phyloP scores from a whole-genome alignment of 2,888 invertebrate species.

The Drosophila mimetica region DNA sequence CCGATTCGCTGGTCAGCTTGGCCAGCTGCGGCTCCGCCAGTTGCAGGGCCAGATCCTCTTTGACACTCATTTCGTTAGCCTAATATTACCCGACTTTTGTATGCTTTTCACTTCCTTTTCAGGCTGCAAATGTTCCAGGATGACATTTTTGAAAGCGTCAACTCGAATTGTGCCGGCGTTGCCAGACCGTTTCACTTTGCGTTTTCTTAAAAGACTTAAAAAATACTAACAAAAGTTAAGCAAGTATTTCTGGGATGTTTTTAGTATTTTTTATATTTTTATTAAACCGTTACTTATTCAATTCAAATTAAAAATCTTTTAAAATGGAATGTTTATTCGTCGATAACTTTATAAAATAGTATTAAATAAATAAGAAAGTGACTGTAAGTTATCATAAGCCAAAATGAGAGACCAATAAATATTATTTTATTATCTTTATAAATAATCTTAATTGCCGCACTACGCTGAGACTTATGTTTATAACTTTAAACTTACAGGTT shows the following conservation, averaged over 20 bases:
- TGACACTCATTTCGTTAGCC: constrained; percentile 7
- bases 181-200: background rate
- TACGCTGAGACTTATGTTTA: too few relatives aligned
- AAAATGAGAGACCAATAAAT: too few relatives aligned
- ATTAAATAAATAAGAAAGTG: too few relatives aligned
- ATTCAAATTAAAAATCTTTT: too few relatives aligned
- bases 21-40: constrained; percentile 51
- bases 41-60: constrained; percentile 9
- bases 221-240: background rate
- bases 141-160: constrained; percentile 17
- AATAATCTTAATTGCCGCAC: too few relatives aligned
- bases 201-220: background rate
- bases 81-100: background rate
- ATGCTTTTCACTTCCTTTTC: background rate
- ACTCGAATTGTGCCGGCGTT: constrained; percentile 8
- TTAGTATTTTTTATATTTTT: background rate
- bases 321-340: too few relatives aligned
- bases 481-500: too few relatives aligned
- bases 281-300: too few relatives aligned
- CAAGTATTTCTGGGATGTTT: background rate
- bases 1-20: constrained; percentile 79
- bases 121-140: background rate
- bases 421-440: too few relatives aligned
- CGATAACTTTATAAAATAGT: too few relatives aligned
- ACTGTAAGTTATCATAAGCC: too few relatives aligned